A percentile compares a stretch with the other conserved stretches of the same genome.
phyloP scores from a whole-genome alignment of 1,140 invertebrate species.

The Anoplolepis gracilipes region DNA sequence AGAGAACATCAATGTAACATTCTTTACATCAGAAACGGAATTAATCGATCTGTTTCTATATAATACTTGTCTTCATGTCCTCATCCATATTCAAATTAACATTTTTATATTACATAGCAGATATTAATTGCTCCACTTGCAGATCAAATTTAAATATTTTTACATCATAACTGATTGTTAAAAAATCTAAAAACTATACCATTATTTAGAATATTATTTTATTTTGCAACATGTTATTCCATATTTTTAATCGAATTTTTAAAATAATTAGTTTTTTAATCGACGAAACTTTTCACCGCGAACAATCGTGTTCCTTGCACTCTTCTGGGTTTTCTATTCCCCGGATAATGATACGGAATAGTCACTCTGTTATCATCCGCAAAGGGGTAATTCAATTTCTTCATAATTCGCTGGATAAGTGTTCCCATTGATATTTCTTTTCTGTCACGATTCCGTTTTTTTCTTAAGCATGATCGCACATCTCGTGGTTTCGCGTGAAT shows the following conservation, averaged over 20 bases:
- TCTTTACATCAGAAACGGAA: too few species aligned
- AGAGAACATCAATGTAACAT: too few species aligned
- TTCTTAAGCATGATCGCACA: not conserved
- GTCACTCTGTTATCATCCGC: slow-evolving; percentile 11
- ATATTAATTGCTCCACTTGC: too few species aligned
- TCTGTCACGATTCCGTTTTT: not conserved
- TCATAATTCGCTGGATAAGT: not conserved
- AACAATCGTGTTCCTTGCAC: not conserved
- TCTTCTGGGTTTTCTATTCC: slow-evolving; percentile 19
- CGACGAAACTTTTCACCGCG: not conserved
- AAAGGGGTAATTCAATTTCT: slow-evolving; percentile 15
- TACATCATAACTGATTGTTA: too few species aligned
- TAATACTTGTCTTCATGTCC: too few species aligned
- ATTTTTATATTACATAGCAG: too few species aligned
- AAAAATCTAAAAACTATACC: too few species aligned
- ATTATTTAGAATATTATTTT: not conserved
- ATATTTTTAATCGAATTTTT: not conserved
- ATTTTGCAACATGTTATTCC: not conserved
- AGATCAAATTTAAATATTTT: too few species aligned
- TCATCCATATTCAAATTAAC: too few species aligned
- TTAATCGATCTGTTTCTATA: too few species aligned
- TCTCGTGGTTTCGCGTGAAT: not conserved
- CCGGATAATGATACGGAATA: slow-evolving; percentile 18
- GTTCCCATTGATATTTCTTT: not conserved
- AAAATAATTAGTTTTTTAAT: not conserved